Evolutionary conservation across 2,113 vertebrate genomes (phyloP), one percentile per base, ranked within the genome.

Genomic region (Semnornis frantzii): DNA sequence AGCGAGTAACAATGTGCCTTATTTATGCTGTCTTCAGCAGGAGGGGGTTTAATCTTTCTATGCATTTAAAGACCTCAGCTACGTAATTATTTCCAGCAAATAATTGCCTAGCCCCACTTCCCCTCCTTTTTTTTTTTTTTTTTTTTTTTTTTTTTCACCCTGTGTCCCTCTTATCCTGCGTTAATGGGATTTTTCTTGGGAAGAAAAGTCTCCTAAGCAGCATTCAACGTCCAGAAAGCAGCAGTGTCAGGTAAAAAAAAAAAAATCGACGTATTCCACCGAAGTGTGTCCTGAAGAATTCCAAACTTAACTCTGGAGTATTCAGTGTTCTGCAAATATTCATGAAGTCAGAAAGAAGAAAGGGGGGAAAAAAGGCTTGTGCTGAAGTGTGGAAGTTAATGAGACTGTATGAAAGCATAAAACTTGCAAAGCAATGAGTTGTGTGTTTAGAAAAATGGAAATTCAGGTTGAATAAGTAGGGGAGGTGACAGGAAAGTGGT

Each of bases 241-340:
- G 83, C 68, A 6, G 63, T 5, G 15, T 23, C 71, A 70, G 75
- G 55, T 19, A 21, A 28, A 15, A 42, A n/a, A 37, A 37, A 37
- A 37, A 15, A 42, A n/a, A 18, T 3, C n/a, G 16, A 6, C 2
- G 17, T 50, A 2, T 72, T 28, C 34, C 25, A 8, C 0, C 15
- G 64, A 5, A 13, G 23, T 3, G 25, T 7, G 3, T 21, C 7
- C 57, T 31, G 7, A 75, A 33, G 23, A 15, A 34, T 23, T 34
- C 60, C 34, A 8, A 3, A 6, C 57, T 44, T 15, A 33, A 44
- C 8, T 63, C 15, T 10, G 0, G 21, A 46, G 86, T 2, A 12
- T 34, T 48, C 10, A 0, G 50, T 7, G 55, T 5, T 66, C 21
- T 10, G 59, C 31, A 19, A 33, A 33, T 13, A 5, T 8, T 59